Base-by-base conservation (phyloP, 2,113 vertebrate genomes). In the Tenebrosternarchus preto region DNA sequence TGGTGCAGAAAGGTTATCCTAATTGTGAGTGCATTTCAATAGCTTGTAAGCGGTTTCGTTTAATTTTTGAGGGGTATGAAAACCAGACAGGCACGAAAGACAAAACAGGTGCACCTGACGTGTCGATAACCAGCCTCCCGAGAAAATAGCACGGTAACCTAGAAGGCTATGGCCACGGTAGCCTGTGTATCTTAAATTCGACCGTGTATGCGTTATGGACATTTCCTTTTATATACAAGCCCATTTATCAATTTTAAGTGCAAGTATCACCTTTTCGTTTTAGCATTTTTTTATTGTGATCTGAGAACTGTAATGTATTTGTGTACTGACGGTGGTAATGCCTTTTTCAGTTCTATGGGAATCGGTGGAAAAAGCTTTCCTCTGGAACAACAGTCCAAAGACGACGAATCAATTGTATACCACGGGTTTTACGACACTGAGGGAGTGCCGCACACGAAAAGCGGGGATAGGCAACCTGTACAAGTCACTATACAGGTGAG, bases 361-460 rank as follows among this genome's bases (percentile, higher is more conserved):
- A 96, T 99, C 2, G 97, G 97, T 0, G 95, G 95, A 0, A 90
- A 96, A 63, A 82, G 87, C 20, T 95, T 99, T 74, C 94, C 96
- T 0, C 89, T 99, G 90, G 96, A 97, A 84, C 92, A 96, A 87
- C 95, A 94, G 87, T 95, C 95, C 0, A 92, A 93, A 83, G 96
- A 99, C 59, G 91, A 95, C 0, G 95, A 96, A 27, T 88, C 91
- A 4, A 95, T 93, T 67, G 88, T 93, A 72, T 99, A 99, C 80
- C 92, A 89, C 0, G 98, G 94, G 15, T 92, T 87, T 76, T 99
- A 99, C 0, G 95, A 98, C 87, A 99, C 98, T 0, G 98, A 99
- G 93, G 97, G 97, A 1, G 97, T 99, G 81, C 91, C 94, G 1
- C 98, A 97, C 77, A 99, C 98, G 81, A 99, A 99, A 88, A 99